These are phyloP conservation scores for Hoplodrina blanda DNA, from an alignment of 2,888 invertebrate genomes.

Conservation along the genomic window DNA sequence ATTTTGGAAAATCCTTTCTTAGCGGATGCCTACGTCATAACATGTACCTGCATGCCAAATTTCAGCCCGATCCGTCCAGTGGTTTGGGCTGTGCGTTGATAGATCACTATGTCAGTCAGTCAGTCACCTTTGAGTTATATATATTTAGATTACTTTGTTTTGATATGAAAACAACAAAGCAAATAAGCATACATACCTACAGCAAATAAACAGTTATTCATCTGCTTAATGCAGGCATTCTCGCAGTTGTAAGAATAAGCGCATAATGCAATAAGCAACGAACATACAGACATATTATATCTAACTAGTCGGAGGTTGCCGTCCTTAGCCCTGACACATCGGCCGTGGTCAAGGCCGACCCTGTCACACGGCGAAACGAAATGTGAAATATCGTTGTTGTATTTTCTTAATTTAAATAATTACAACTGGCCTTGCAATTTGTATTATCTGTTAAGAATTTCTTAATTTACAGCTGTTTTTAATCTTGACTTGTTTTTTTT, in stretches of 20 bases:
- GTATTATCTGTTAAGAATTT: conserved; percentile 22
- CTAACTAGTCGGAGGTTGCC: conserved; percentile 56
- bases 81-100: no score
- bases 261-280: conserved; percentile 32
- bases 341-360: conserved; percentile 63
- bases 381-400: conserved; percentile 39
- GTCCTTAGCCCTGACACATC: conserved; percentile 70
- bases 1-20: no score
- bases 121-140: no score
- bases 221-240: background rate
- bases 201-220: conserved; percentile 10
- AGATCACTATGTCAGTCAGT: no score
- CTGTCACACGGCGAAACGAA: conserved; percentile 50
- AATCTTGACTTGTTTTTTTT: background rate
- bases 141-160: no score
- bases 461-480: conserved; percentile 23
- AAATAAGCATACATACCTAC: background rate
- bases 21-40: no score
- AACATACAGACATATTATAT: conserved; percentile 31
- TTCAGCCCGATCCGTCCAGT: no score
- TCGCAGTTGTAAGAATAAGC: conserved; percentile 25
- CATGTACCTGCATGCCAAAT: no score
- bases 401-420: conserved; percentile 26
- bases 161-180: no score
- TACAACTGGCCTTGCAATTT: conserved; percentile 40